Evolutionary conservation across 1,140 invertebrate species (phyloP).

Genomic region (Scaptomyza pallida): DNA sequence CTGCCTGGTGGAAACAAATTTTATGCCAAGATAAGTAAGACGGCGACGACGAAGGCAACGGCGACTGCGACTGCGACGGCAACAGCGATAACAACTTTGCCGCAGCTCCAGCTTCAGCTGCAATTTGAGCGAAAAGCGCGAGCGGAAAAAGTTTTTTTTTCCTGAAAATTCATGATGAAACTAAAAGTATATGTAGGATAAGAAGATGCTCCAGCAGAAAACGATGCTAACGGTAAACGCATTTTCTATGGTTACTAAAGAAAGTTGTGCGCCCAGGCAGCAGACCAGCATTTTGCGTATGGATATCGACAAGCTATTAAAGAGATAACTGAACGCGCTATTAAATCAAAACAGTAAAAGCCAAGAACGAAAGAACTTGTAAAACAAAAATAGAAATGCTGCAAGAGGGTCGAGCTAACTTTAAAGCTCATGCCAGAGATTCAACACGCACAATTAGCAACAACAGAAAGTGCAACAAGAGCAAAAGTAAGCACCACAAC

Average conservation of each 20-base stretch:
- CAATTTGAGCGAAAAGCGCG: conserved; percentile 56
- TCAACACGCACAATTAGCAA: conserved; percentile 22
- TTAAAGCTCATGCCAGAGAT: conserved; percentile 19
- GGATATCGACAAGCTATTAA: conserved; percentile 76
- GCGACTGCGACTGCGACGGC: conserved; percentile 60
- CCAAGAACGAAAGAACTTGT: neutral
- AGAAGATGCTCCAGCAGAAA: conserved; percentile 7
- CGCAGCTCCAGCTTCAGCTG: conserved; percentile 43
- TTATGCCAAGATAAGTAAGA: conserved; percentile 79
- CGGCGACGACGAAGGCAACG: conserved; percentile 45
- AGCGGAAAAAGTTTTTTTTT: conserved; percentile 65
- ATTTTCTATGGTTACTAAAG: conserved; percentile 28
- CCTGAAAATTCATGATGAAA: conserved; percentile 80
- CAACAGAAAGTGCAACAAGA: neutral
- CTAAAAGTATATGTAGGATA: conserved; percentile 66
- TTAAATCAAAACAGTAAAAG: conserved; percentile 63
- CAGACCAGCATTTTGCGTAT: conserved; percentile 45
- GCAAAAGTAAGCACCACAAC: neutral
- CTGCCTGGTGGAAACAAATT: conserved; percentile 73
- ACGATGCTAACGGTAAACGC: conserved; percentile 31
- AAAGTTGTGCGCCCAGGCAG: conserved; percentile 23
- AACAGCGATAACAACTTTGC: conserved; percentile 59
- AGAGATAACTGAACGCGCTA: conserved; percentile 62
- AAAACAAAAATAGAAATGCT: neutral
- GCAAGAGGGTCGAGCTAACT: conserved; percentile 17